These are phyloP conservation scores for Lycaena phlaeas DNA, from an alignment of 2,888 invertebrate species.

Conservation along the genomic window DNA sequence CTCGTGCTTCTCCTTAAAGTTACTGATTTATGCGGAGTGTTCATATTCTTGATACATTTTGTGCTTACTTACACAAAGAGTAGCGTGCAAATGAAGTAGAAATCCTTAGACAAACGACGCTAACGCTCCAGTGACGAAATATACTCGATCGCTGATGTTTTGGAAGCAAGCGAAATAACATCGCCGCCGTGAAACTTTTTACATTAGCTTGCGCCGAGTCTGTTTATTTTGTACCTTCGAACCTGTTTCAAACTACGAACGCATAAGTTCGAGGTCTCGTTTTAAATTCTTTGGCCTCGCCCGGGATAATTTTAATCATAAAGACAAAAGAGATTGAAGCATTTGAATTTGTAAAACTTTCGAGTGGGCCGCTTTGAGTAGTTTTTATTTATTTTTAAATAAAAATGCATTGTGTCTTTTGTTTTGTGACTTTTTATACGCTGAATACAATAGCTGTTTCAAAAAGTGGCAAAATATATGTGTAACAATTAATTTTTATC, in stretches of 20 bases:
- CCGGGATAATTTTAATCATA: constrained; percentile 56
- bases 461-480: too few species aligned
- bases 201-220: constrained; percentile 50
- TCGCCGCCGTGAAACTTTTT: constrained; percentile 53
- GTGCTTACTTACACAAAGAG: constrained; percentile 7
- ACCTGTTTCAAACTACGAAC: constrained; percentile 45
- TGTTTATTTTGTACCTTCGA: constrained; percentile 57
- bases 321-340: constrained; percentile 52
- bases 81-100: constrained; percentile 18
- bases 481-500: too few species aligned
- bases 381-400: constrained; percentile 27
- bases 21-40: too few species aligned
- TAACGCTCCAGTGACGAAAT: constrained; percentile 25
- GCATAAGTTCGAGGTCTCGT: constrained; percentile 57
- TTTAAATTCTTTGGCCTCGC: constrained; percentile 48
- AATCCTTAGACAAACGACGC: constrained; percentile 13
- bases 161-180: constrained; percentile 47
- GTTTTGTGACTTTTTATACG: not conserved
- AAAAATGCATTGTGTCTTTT: not conserved
- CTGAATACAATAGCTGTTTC: too few species aligned
- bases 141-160: constrained; percentile 46
- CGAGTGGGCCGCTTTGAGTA: constrained; percentile 38
- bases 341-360: constrained; percentile 41
- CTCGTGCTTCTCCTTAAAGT: too few species aligned
- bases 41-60: not conserved